Base-by-base conservation (phyloP, 2,888 invertebrate genomes). In the Syrista parreyssii region DNA sequence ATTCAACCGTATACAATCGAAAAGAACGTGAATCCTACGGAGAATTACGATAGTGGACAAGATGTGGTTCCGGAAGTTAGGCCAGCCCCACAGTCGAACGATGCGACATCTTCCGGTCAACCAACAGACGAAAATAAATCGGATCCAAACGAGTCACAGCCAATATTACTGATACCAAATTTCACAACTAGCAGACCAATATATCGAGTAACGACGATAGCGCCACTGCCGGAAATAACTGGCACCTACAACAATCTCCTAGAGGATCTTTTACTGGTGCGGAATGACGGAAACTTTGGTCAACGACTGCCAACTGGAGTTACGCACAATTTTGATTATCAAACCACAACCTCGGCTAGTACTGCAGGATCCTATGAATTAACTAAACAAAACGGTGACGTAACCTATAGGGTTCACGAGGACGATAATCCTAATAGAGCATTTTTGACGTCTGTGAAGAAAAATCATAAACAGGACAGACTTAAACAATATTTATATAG, bases 211-310 rank as follows among this genome's bases (percentile, higher is more conserved):
- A 73, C 69, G 55, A 71, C 12, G 31, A 32, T n/a, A 75, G 69
- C 33, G 12, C 30, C 75, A 68, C 35, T 40, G 15, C 15, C 40
- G 15, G 40, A 40, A 40, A 15, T 40, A 40, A 40, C 40, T 40
- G 40, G 15, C 4, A 40, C 40, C 4, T 15, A 15, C 40, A 40
- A 15, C 15, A 40, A 40, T 40, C 40, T 40, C 40, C 40, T 40
- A 1, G 69, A 69, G 30, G 69, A 69, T 69, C 80, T 85, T 68
- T 78, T 86, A 68, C 71, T 83, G 23, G 78, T 85, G 1, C 82
- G 86, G 73, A 86, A 85, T 11, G 82, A 84, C 31, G 87, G 87
- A 6, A 86, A 82, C 74, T 88, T 87, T 68, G 87, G 88, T 3
- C 82, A 85, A 36, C 80, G 84, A 23, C 73, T 81, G 6, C 78